These are phyloP conservation scores for Pygmarrhopalites habei DNA, from an alignment of 1,140 invertebrate genomes.

Conservation along the genomic window DNA sequence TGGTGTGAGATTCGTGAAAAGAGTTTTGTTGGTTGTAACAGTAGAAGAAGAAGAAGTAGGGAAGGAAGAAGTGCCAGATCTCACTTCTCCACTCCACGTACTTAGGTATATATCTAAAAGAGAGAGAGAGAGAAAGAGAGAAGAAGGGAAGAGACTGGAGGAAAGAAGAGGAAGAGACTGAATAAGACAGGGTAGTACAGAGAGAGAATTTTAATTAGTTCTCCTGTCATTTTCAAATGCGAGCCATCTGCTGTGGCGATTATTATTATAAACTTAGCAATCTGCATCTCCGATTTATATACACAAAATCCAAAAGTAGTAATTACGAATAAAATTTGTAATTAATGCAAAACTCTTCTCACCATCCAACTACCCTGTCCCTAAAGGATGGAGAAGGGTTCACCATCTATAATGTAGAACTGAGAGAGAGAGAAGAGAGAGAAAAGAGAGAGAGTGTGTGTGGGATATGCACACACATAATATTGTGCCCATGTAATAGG, in stretches of 20 bases:
- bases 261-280: conserved; percentile 39
- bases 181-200: conserved; percentile 11
- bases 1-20: too few relatives aligned
- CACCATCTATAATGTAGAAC: conserved; percentile 18
- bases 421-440: background rate
- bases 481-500: too few relatives aligned
- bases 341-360: conserved; percentile 39
- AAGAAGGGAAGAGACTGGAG: conserved; percentile 2
- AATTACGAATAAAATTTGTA: conserved; percentile 38
- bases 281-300: conserved; percentile 29
- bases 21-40: too few relatives aligned
- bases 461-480: background rate
- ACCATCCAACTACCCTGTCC: too few relatives aligned
- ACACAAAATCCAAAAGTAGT: conserved; percentile 35
- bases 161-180: background rate
- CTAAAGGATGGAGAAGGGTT: conserved; percentile 15
- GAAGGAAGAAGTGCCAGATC: too few relatives aligned
- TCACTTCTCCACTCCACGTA: too few relatives aligned
- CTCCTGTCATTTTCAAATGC: conserved; percentile 36
- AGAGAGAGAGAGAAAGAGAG: conserved; percentile 10
- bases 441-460: background rate
- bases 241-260: conserved; percentile 32
- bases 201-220: conserved; percentile 39
- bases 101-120: too few relatives aligned
- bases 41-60: too few relatives aligned